Conservation (phyloP, 2,113 vertebrate species). For the Aldabrachelys gigantea region DNA sequence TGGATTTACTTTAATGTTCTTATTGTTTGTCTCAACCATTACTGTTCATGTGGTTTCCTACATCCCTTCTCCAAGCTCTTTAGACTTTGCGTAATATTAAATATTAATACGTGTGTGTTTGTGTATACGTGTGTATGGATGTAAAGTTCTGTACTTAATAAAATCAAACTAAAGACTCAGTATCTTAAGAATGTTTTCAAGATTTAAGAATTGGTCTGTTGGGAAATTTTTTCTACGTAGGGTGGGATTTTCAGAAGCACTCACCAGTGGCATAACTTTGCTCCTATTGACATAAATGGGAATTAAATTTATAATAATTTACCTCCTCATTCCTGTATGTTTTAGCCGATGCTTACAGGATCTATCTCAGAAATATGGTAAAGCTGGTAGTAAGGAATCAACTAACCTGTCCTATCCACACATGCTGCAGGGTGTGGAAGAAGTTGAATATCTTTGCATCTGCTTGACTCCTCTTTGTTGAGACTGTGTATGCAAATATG, state of each 20-base stretch:
- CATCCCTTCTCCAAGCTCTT: background rate
- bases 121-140: background rate
- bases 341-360: background rate
- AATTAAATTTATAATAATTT: background rate
- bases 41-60: background rate
- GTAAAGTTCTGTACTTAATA: background rate
- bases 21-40: background rate
- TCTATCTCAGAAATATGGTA: background rate
- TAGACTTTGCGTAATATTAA: background rate
- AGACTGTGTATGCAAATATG: background rate
- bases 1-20: background rate
- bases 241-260: background rate
- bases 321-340: background rate
- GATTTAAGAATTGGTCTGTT: background rate
- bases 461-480: background rate
- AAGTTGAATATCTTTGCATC: background rate
- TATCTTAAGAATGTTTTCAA: background rate
- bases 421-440: background rate
- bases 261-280: background rate
- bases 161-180: too few species aligned
- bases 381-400: background rate
- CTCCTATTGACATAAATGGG: background rate
- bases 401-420: background rate
- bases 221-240: background rate
- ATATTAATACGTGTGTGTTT: background rate